These are phyloP conservation scores for Hedychridium roseum DNA, from an alignment of 2,888 invertebrate species.

Conservation along the genomic window DNA sequence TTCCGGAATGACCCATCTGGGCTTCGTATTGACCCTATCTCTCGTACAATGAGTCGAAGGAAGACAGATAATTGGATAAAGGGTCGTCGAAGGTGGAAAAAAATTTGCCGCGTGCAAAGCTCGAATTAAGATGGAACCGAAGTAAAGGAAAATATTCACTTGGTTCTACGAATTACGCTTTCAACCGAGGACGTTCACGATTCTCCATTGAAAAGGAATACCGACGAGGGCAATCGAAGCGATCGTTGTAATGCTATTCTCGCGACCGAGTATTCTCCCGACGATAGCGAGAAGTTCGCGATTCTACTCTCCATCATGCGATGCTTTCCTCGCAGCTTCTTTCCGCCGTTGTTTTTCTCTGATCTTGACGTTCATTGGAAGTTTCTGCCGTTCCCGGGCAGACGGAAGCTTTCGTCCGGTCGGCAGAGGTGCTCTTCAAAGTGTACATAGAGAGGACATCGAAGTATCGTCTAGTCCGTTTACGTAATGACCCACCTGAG, in stretches of 20 bases:
- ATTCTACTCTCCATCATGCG: neutral
- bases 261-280: too few relatives aligned
- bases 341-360: too few relatives aligned
- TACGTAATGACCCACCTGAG: constrained; percentile 11
- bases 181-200: constrained; percentile 3
- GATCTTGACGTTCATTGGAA: neutral
- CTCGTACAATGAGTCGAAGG: constrained; percentile 1
- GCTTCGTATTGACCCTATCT: constrained; percentile 13
- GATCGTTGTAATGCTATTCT: too few relatives aligned
- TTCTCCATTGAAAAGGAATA: neutral
- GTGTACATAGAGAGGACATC: neutral
- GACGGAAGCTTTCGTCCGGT: neutral
- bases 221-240: too few relatives aligned
- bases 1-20: constrained; percentile 34
- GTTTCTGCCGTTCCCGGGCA: neutral
- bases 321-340: neutral
- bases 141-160: too few relatives aligned
- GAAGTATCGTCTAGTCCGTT: constrained; percentile 12
- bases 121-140: too few relatives aligned
- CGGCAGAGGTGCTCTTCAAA: neutral
- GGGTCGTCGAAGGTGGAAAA: neutral
- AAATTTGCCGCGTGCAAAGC: neutral
- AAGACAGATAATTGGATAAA: constrained; percentile 10
- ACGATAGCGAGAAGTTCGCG: too few relatives aligned
- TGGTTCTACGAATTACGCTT: too few relatives aligned